Base-by-base conservation (phyloP, 2,797 vertebrate species). In the Liparis tanakae region DNA sequence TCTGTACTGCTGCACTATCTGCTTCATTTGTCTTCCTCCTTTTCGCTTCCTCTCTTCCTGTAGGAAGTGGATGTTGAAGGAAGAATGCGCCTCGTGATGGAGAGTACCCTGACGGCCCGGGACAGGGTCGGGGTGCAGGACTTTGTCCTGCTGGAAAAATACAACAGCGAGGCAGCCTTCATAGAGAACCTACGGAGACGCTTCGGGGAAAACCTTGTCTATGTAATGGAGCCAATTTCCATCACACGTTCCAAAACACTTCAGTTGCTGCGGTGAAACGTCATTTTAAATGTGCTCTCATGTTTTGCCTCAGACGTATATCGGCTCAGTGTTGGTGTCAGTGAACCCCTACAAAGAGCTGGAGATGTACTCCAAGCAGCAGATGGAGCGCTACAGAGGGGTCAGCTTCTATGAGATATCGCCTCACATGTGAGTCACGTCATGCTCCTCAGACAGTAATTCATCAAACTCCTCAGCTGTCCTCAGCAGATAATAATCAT, bases 381-480 rank as follows among this genome's bases (percentile, higher is more conserved):
- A 98, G 94, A 99, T 98, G 97, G 94, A 96, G 53, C 96, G 96
- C 17, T 98, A 99, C 80, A 93, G 96, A 93, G 97, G 97, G 20
- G 96, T 98, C 74, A 97, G 96, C 90, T 98, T 98, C 86, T 98
- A 97, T 15, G 97, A 99, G 82, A 95, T 98, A 84, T 97, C 97
- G 1, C 98, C 98, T 30, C 98, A 99, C 81, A 95, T 99, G 97
- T 99, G 89, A 97, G 97, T 93, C 70, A n/a, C 55, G 14, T 30
- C 18, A 18, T 41, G 58, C 0, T 17, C 57, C 15, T 67, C 22
- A 5, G 22, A 59, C 22, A 1, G 63, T 76, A 56, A 44, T 57
- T 30, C 3, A 7, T 18, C 5, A 44, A 34, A 33, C 12, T 62
- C 17, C 12, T 73, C 34, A 4, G 3, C 53, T 37, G 46, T 22